Evolutionary conservation across 1,140 invertebrate species (phyloP).

Genomic region (Bombus fervidus): DNA sequence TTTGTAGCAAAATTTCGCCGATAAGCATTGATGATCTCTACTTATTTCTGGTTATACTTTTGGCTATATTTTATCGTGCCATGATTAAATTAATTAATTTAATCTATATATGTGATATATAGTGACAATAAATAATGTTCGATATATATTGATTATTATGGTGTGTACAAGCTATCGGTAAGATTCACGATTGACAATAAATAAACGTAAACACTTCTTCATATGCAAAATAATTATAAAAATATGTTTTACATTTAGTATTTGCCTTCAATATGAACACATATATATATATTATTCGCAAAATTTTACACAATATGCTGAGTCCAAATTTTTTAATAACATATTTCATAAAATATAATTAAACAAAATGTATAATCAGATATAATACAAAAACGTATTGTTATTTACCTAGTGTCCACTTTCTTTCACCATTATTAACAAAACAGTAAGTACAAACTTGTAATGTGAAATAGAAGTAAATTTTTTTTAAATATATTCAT

Average conservation of each 20-base stretch:
- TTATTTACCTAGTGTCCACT: constrained; percentile 4
- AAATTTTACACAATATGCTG: background rate
- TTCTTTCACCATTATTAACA: constrained; percentile 29
- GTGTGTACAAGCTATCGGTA: background rate
- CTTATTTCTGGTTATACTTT: no score
- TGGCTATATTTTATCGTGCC: background rate
- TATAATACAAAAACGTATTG: background rate
- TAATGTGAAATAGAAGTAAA: background rate
- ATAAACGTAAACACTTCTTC: background rate
- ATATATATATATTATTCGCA: background rate
- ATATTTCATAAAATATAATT: background rate
- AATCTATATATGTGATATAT: background rate
- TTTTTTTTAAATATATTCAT: background rate
- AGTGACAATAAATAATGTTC: background rate
- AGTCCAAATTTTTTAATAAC: background rate
- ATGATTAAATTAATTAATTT: background rate
- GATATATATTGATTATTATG: background rate
- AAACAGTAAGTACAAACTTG: constrained; percentile 40
- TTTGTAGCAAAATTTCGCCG: no score
- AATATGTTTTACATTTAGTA: background rate
- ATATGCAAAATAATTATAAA: background rate
- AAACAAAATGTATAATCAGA: background rate
- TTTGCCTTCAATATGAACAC: background rate
- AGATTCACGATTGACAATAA: constrained; percentile 3
- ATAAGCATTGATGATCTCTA: no score